phyloP scores from a whole-genome alignment of 1,140 invertebrate species.

The Liolophura sinensis region DNA sequence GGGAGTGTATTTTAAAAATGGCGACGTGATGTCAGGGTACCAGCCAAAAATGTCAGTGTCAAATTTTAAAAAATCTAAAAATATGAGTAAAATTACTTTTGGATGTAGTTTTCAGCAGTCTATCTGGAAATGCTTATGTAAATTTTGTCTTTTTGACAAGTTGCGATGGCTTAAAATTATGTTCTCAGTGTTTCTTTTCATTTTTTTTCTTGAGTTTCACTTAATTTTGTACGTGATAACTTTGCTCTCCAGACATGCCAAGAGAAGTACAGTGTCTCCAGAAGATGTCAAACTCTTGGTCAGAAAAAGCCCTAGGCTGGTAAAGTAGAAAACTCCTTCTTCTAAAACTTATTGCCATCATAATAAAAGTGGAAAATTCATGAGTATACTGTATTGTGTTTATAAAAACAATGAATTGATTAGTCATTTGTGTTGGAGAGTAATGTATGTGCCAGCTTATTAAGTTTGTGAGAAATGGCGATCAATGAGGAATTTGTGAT shows the following conservation, averaged over 20 bases:
- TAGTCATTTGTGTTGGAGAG: neutral
- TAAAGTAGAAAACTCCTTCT: constrained; percentile 10
- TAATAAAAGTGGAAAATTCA: no score
- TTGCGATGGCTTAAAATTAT: constrained; percentile 1
- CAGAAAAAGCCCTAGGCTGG: constrained; percentile 33
- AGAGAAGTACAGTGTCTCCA: constrained; percentile 35
- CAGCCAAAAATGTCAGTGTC: no score
- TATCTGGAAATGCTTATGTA: constrained; percentile 4
- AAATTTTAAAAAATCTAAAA: no score
- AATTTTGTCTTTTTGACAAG: neutral
- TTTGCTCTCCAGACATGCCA: constrained; percentile 38
- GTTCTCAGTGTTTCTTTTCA: neutral
- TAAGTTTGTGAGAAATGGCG: no score
- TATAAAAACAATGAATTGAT: neutral
- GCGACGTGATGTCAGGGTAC: no score
- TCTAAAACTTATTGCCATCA: no score
- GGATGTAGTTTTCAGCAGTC: neutral
- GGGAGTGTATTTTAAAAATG: no score
- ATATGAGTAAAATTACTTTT: neutral
- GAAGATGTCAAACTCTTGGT: constrained; percentile 45
- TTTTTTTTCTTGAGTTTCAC: neutral
- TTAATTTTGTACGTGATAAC: constrained; percentile 2
- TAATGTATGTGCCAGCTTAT: neutral
- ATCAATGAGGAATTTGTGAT: no score
- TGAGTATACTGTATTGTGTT: no score